Evolutionary conservation across 30 jellyfish, hydroid and myxozoan species (phyloP), one percentile per base, ranked within the genome.

Genomic region (Calvadosia cruxmelitensis): DNA sequence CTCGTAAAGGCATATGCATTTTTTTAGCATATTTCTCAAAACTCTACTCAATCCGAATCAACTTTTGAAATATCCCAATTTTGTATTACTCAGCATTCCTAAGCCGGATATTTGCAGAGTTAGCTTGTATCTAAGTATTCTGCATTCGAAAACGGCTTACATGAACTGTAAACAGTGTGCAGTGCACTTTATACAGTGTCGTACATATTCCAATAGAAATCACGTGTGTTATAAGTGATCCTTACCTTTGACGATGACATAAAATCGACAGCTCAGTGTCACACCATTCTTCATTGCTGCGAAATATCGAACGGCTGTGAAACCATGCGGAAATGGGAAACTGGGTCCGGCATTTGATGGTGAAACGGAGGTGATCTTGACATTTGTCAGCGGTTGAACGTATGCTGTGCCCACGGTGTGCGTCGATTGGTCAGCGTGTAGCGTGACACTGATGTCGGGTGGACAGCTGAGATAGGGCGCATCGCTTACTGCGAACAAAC

Each of bases 391-490:
- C 20, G 97, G 97, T 65, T 67, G 78, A 26, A 78, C 77, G 81
- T 63, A 87, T 32, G 29, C 48, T 66, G 63, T 33, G 33, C 93
- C 89, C 30, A 87, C 84, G 23, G 78, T 3, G 26, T 80, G 16
- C 20, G 78, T 34, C 1, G 70, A 63, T 35, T 42, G 76, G 80
- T 65, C 50, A 26, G 84, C 34, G 36, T 93, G 89, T 23, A 87
- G 48, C 2, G 33, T 69, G n/a, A 77, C 67, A 31, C 53, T 76
- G 67, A 87, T 69, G 61, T 80, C 97, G 36, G 71, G 31, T 23
- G 97, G 97, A 57, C 97, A 87, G 68, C 76, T 87, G 23, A 87
- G 63, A 78, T 87, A 87, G 32, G 97, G 97, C 29, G 78, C 42
- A 1, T 62, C 81, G 52, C 68, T 64, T 61, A 71, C 97, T 87